Evolutionary conservation across 1,140 invertebrate genomes (phyloP), one percentile per base, ranked within the genome.

Genomic region (Zophobas morio): DNA sequence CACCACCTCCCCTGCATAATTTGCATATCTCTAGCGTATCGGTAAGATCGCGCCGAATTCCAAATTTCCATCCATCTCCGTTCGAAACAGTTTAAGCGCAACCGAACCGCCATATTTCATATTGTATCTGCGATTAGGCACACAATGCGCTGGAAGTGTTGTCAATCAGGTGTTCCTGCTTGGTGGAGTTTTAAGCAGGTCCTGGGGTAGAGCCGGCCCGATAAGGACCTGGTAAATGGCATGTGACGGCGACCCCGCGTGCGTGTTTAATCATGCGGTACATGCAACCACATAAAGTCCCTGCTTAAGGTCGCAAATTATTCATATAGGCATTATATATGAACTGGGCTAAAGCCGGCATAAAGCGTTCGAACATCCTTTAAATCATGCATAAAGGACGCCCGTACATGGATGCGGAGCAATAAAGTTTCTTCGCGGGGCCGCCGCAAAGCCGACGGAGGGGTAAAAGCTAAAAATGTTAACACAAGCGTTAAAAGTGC

Each of bases 351-450:
- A 72, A 72, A 72, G 39, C 71, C 54, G 54, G 49, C 33, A 73
- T 54, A 73, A 73, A 73, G 54, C 49, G 47, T 73, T 73, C 71
- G 51, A 73, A 73, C 71, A 73, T 73, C 71, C 49, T 73, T 49
- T 73, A 73, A 73, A 73, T 73, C 71, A 73, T 73, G 71, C 71
- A 73, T 54, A 73, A 72, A 73, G 71, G 54, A 73, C 60, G 60
- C 60, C 60, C 60, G 39, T 37, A 63, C 57, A 39, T n/a, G 57
- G 57, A 63, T 63, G n/a, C 39, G 32, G 36, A 8, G 36, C 60
- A 66, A 66, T 66, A 66, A 66, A 66, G 37, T 66, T 66, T 42
- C 60, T 42, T 42, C 8, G 60, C 37, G 20, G 40, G 42, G 42
- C 60, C 42, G 60, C 20, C 20, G n/a, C 40, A 66, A 66, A 66